Conservation (phyloP, 1,140 invertebrate genomes). For the Aphelenchoides avenae region DNA sequence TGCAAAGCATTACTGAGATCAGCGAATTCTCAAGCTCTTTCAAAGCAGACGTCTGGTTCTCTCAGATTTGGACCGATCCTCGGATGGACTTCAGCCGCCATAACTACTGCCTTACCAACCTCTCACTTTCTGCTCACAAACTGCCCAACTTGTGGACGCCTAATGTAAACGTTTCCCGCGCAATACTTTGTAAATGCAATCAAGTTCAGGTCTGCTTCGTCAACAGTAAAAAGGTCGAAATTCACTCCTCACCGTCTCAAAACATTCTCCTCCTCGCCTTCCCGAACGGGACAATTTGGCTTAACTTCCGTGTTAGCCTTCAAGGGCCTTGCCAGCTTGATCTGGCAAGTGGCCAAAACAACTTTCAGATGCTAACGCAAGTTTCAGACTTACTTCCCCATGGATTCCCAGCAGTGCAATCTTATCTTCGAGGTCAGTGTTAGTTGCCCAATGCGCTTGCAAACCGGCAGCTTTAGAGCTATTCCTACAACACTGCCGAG, state of each 20-base stretch:
- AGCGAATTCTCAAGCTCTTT: slow-evolving; percentile 54
- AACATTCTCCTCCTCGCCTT: slow-evolving; percentile 54
- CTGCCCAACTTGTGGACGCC: slow-evolving; percentile 53
- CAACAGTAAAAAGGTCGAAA: slow-evolving; percentile 57
- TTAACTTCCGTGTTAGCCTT: slow-evolving; percentile 49
- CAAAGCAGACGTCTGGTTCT: slow-evolving; percentile 58
- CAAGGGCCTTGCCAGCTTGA: slow-evolving; percentile 53
- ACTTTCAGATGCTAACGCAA: background rate
- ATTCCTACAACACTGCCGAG: slow-evolving; percentile 58
- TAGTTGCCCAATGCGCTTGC: background rate
- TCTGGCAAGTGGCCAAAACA: slow-evolving; percentile 4
- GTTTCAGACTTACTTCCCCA: slow-evolving; percentile 30
- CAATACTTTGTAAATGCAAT: slow-evolving; percentile 33
- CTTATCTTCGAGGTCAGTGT: slow-evolving; percentile 49
- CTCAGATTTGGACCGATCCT: slow-evolving; percentile 51
- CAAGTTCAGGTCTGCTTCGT: slow-evolving; percentile 43
- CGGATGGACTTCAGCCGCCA: slow-evolving; percentile 48
- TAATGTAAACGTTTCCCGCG: too few species aligned
- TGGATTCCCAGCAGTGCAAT: slow-evolving; percentile 55
- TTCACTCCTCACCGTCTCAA: slow-evolving; percentile 51
- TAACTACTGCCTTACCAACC: slow-evolving; percentile 54
- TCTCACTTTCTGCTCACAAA: slow-evolving; percentile 52
- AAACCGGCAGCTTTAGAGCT: slow-evolving; percentile 37
- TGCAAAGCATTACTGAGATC: slow-evolving; percentile 57
- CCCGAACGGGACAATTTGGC: slow-evolving; percentile 55